These are phyloP conservation scores for Sternotherus odoratus DNA, from an alignment of 2,797 vertebrate genomes.

Conservation along the genomic window DNA sequence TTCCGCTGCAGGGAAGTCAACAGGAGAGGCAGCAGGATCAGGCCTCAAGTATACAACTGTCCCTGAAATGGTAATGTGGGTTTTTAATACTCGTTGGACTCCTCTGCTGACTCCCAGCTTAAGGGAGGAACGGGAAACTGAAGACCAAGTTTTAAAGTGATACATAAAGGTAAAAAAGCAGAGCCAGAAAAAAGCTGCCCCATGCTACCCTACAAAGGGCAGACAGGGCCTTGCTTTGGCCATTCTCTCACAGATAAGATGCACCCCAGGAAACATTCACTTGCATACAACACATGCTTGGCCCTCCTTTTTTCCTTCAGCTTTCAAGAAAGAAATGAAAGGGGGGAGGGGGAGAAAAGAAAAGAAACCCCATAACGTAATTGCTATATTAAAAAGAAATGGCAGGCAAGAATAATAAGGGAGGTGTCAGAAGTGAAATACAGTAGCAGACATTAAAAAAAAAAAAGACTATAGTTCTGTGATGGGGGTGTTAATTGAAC, in stretches of 20 bases:
- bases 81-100: background rate
- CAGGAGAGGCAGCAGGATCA: constrained; percentile 12
- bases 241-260: background rate
- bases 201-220: background rate
- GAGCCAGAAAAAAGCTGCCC: background rate
- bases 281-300: accelerated
- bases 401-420: constrained; percentile 71
- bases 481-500: constrained; percentile 76
- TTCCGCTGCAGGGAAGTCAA: background rate
- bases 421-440: constrained; percentile 74
- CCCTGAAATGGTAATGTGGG: constrained; percentile 21
- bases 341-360: background rate
- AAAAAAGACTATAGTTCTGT: constrained; percentile 36
- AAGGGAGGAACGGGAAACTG: background rate
- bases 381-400: constrained; percentile 73
- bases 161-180: background rate
- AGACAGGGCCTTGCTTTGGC: accelerated
- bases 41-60: constrained; percentile 27
- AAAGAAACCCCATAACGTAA: constrained; percentile 53
- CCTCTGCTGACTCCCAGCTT: background rate
- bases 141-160: constrained; percentile 10
- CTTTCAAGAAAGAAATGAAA: background rate
- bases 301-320: background rate
- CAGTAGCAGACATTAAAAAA: constrained; percentile 67
- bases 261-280: background rate